A percentile compares a stretch with the other conserved stretches of the same genome.
Evolutionary conservation across 2,113 vertebrate species (phyloP).

Genomic region (Xiphias gladius): DNA sequence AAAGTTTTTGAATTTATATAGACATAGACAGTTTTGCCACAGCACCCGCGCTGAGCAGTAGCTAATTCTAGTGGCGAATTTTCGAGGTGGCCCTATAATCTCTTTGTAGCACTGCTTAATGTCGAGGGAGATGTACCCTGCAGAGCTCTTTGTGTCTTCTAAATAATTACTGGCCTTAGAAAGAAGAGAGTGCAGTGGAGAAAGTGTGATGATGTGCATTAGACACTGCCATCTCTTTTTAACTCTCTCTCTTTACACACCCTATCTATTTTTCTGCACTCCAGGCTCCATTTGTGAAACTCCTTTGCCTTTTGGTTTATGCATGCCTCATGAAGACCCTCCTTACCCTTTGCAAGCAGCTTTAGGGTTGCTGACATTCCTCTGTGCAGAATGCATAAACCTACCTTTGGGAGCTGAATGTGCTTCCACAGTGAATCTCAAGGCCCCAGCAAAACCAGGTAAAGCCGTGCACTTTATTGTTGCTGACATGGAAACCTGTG

Average conservation of each 20-base stretch:
- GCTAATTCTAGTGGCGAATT: not conserved
- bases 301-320: slow-evolving; percentile 54
- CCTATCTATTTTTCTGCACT: slow-evolving; percentile 41
- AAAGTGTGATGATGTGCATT: slow-evolving; percentile 58
- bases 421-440: slow-evolving; percentile 56
- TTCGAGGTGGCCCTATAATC: slow-evolving; percentile 52
- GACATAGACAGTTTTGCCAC: slow-evolving; percentile 28
- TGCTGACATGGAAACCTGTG: slow-evolving; percentile 59
- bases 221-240: slow-evolving; percentile 51
- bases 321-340: slow-evolving; percentile 48
- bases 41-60: not conserved
- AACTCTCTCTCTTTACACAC: slow-evolving; percentile 26
- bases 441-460: slow-evolving; percentile 42
- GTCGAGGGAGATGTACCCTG: slow-evolving; percentile 58
- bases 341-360: slow-evolving; percentile 51
- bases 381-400: slow-evolving; percentile 63
- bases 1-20: not conserved
- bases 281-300: slow-evolving; percentile 47
- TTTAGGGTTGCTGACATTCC: slow-evolving; percentile 67
- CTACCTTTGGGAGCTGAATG: slow-evolving; percentile 61
- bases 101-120: slow-evolving; percentile 53
- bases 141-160: slow-evolving; percentile 71
- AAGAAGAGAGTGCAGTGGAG: slow-evolving; percentile 51
- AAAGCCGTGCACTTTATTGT: slow-evolving; percentile 61
- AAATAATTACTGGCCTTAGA: slow-evolving; percentile 73